Conservation (phyloP, 2,797 vertebrate genomes). For the Bufotes viridis region DNA sequence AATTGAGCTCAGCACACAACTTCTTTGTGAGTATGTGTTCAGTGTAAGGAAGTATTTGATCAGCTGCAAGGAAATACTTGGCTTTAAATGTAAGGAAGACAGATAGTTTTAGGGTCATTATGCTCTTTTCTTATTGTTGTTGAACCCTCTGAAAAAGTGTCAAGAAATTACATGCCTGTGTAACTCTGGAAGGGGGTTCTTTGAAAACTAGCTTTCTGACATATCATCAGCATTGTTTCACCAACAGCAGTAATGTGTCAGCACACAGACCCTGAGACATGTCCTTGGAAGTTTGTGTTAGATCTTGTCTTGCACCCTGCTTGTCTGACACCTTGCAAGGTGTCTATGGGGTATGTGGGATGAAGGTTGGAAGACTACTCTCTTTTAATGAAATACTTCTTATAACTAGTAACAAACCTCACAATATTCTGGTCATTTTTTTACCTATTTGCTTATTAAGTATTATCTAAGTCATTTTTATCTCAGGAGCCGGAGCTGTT, state of each 20-base stretch:
- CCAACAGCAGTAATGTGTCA: constrained; percentile 24
- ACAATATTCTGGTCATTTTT: background rate
- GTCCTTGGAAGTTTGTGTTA: background rate
- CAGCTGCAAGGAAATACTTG: constrained; percentile 59
- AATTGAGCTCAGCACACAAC: constrained; percentile 46
- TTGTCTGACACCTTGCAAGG: too few species aligned
- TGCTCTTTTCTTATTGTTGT: constrained; percentile 44
- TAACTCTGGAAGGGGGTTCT: constrained; percentile 35
- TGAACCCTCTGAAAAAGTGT: constrained; percentile 26
- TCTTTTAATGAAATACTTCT: background rate
- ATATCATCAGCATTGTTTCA: constrained; percentile 38
- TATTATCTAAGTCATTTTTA: background rate
- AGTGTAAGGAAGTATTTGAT: constrained; percentile 51
- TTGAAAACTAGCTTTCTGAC: constrained; percentile 51
- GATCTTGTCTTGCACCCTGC: too few species aligned
- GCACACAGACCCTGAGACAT: background rate
- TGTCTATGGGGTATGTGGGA: background rate
- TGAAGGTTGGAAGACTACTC: background rate
- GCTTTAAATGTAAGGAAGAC: constrained; percentile 35
- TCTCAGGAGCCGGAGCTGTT: background rate
- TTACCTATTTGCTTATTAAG: background rate
- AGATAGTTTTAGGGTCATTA: constrained; percentile 56
- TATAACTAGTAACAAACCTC: background rate
- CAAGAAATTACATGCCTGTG: constrained; percentile 44
- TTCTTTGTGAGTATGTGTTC: constrained; percentile 47